phyloP scores from a whole-genome alignment of 2,888 invertebrate genomes.

The Bibio marci region DNA sequence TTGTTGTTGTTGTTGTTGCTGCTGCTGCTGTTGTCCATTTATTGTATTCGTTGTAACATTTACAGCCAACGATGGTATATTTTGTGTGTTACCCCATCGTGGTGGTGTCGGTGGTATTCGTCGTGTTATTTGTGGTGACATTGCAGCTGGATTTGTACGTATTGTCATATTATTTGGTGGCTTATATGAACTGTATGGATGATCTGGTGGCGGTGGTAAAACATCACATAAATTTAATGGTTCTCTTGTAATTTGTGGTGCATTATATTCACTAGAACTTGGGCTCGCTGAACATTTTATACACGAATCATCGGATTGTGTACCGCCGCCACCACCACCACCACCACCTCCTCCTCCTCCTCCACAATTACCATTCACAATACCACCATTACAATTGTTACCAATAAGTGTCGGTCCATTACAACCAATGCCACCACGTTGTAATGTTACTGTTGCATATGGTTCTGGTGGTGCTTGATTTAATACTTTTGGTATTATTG shows the following conservation, averaged over 20 bases:
- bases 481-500: constrained; percentile 3
- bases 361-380: too few species aligned
- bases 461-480: constrained; percentile 15
- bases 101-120: constrained; percentile 14
- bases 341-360: constrained; percentile 17
- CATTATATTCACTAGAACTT: constrained; percentile 35
- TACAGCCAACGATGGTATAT: constrained; percentile 8
- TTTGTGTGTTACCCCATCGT: constrained; percentile 12
- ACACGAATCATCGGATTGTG: constrained; percentile 36
- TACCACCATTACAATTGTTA: too few species aligned
- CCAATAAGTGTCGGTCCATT: too few species aligned
- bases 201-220: constrained; percentile 32
- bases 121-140: constrained; percentile 16
- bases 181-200: constrained; percentile 18
- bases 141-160: constrained; percentile 17
- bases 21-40: constrained; percentile 13
- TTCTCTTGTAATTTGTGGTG: constrained; percentile 23
- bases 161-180: constrained; percentile 17
- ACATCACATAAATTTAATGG: constrained; percentile 48
- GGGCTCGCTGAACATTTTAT: constrained; percentile 35
- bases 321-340: constrained; percentile 19
- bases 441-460: constrained; percentile 16
- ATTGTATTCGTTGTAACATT: constrained; percentile 17
- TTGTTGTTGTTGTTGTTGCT: constrained; percentile 3
- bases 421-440: constrained; percentile 8